These are phyloP conservation scores for Automeris io DNA, from an alignment of 2,888 invertebrate species.

Conservation along the genomic window DNA sequence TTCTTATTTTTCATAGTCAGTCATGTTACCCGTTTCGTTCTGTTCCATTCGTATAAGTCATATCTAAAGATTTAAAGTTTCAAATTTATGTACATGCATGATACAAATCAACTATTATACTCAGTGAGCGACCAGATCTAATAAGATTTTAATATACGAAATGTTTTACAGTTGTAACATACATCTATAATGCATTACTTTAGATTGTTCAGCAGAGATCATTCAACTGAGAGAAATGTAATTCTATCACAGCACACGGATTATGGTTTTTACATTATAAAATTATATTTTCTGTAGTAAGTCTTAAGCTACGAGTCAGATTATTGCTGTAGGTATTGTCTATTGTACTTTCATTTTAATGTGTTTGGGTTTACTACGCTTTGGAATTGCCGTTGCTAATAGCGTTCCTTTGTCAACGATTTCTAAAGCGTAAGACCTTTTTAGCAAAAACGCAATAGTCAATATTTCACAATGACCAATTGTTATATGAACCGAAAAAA, in stretches of 20 bases:
- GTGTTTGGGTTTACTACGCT: too few relatives aligned
- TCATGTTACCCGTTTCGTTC: slow-evolving; percentile 32
- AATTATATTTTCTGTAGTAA: too few relatives aligned
- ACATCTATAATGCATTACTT: not conserved
- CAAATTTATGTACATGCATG: not conserved
- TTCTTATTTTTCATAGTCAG: slow-evolving; percentile 57
- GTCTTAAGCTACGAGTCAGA: too few relatives aligned
- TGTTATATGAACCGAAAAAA: too few relatives aligned
- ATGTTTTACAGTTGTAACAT: not conserved
- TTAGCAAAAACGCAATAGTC: too few relatives aligned
- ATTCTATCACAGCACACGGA: not conserved
- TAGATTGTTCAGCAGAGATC: not conserved
- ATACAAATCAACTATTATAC: not conserved
- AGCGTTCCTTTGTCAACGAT: too few relatives aligned
- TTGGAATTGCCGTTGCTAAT: too few relatives aligned
- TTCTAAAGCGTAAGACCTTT: too few relatives aligned
- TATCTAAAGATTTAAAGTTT: slow-evolving; percentile 7
- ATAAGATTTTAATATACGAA: not conserved
- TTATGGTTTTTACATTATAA: not conserved
- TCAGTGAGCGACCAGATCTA: not conserved
- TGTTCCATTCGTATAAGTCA: slow-evolving; percentile 21
- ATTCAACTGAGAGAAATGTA: not conserved
- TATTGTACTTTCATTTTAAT: too few relatives aligned
- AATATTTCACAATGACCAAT: too few relatives aligned
- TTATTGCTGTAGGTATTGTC: too few relatives aligned